Percentiles rank a stretch among this genome's conserved stretches.
Evolutionary conservation across 2,797 vertebrate species (phyloP).

Genomic region (Alosa sapidissima): DNA sequence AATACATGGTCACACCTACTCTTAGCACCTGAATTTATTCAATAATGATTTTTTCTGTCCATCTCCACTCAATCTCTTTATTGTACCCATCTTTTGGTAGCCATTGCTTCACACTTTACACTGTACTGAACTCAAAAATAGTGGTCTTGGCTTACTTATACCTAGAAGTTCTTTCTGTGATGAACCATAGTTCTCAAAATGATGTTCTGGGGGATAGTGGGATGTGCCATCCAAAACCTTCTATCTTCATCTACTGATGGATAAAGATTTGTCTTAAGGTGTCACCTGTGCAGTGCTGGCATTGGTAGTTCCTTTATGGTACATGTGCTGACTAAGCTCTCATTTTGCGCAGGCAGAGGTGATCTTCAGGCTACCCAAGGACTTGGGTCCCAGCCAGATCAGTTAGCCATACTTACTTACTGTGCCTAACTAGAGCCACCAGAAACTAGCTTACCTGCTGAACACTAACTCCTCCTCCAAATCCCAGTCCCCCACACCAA

Average conservation of each 20-base stretch:
- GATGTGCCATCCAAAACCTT: not conserved
- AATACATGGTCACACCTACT: too few species aligned
- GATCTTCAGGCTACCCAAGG: not conserved
- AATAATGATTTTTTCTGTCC: too few species aligned
- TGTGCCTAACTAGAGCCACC: not conserved
- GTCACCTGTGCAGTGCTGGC: slow-evolving; percentile 28
- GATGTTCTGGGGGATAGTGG: not conserved
- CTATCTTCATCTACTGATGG: slow-evolving; percentile 45
- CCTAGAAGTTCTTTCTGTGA: too few species aligned
- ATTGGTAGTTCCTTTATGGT: slow-evolving; percentile 28
- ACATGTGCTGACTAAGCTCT: slow-evolving; percentile 59
- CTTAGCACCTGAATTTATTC: too few species aligned
- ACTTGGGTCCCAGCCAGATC: not conserved
- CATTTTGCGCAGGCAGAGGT: not conserved
- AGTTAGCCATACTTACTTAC: not conserved
- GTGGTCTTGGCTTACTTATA: not conserved
- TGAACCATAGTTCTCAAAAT: not conserved
- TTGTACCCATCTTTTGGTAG: not conserved
- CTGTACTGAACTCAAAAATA: not conserved
- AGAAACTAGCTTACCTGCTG: not conserved
- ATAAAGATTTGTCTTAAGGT: slow-evolving; percentile 51
- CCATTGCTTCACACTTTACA: not conserved
- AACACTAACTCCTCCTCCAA: not conserved
- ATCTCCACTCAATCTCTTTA: too few species aligned
- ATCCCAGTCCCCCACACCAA: not conserved